Conservation (phyloP, 2,113 vertebrate genomes). For the Scalopus aquaticus region DNA sequence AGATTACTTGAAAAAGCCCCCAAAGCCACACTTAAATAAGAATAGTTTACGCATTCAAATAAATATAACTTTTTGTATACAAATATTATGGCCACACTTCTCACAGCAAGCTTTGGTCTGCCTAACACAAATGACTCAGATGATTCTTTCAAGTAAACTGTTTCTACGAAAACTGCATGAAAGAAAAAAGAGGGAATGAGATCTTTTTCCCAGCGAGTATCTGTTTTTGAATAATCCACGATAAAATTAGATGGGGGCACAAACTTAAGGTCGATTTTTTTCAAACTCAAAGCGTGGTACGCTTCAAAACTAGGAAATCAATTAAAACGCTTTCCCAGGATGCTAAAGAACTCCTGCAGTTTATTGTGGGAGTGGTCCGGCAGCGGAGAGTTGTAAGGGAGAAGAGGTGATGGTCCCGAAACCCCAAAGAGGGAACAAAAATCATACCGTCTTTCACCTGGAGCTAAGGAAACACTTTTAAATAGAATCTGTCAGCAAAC, state of each 20-base stretch:
- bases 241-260: conserved; percentile 6
- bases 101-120: neutral
- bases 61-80: conserved; percentile 18
- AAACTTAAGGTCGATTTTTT: neutral
- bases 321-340: neutral
- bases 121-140: neutral
- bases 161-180: neutral
- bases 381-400: neutral
- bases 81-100: conserved; percentile 15
- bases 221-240: neutral
- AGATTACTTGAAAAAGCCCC: neutral
- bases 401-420: neutral
- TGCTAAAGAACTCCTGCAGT: neutral
- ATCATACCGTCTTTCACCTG: neutral
- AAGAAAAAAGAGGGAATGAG: neutral
- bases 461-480: conserved; percentile 41
- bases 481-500: conserved; percentile 54
- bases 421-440: neutral
- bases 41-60: neutral
- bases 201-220: neutral
- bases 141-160: neutral
- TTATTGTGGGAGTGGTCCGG: neutral
- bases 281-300: neutral
- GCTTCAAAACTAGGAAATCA: conserved; percentile 52
- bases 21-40: neutral